Conservation (phyloP, 1,140 invertebrate species). For the Polyergus mexicanus region DNA sequence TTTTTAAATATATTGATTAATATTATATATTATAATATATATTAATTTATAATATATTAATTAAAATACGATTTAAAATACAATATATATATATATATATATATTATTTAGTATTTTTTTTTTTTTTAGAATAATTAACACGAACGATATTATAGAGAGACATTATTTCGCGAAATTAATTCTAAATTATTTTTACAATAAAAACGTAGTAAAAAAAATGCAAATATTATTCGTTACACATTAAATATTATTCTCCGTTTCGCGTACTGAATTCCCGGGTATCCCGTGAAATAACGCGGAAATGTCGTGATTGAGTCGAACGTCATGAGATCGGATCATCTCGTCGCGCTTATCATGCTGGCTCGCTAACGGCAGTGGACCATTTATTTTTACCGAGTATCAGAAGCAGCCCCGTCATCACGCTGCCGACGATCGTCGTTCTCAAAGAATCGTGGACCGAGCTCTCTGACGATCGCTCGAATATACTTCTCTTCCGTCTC, state of each 20-base stretch:
- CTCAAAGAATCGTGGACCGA: constrained; percentile 64
- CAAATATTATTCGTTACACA: background rate
- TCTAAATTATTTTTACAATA: background rate
- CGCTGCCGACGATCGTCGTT: constrained; percentile 53
- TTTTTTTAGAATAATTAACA: background rate
- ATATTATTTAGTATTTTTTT: background rate
- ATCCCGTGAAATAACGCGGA: constrained; percentile 55
- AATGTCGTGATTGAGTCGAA: constrained; percentile 54
- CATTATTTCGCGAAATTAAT: no score
- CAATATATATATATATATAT: no score
- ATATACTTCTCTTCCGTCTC: background rate
- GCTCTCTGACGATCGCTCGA: constrained; percentile 61
- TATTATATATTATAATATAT: no score
- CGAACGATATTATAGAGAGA: background rate
- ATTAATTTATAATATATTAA: no score
- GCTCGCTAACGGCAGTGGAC: constrained; percentile 43
- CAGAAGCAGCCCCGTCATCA: constrained; percentile 61
- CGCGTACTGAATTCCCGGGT: constrained; percentile 13
- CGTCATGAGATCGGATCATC: constrained; percentile 53
- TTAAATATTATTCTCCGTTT: constrained; percentile 19
- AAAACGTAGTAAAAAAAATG: background rate
- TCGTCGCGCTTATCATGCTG: constrained; percentile 57
- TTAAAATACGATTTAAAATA: no score
- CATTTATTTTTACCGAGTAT: constrained; percentile 60
- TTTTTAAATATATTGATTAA: no score